These are phyloP conservation scores for Caenorhabditis panamensis DNA, from an alignment of 2,888 invertebrate genomes.

Conservation along the genomic window DNA sequence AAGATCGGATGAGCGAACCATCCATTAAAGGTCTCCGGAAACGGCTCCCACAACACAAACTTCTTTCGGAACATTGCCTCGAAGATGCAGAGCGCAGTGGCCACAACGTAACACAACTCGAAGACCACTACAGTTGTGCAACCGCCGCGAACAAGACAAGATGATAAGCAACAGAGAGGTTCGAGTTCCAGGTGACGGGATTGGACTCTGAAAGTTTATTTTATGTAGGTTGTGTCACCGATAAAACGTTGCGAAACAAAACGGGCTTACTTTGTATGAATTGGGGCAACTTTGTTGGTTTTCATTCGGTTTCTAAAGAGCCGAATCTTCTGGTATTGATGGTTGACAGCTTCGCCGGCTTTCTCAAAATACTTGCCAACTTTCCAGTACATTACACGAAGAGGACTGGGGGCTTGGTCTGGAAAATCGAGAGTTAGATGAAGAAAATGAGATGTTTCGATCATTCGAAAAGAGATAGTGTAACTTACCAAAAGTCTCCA, in stretches of 20 bases:
- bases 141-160: slow-evolving; percentile 79
- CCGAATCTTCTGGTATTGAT: slow-evolving; percentile 50
- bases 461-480: background rate
- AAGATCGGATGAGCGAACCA: slow-evolving; percentile 66
- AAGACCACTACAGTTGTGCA: slow-evolving; percentile 77
- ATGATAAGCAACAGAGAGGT: slow-evolving; percentile 79
- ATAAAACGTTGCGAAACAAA: too few relatives aligned
- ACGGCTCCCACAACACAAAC: slow-evolving; percentile 63
- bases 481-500: background rate
- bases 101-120: slow-evolving; percentile 66
- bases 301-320: slow-evolving; percentile 56
- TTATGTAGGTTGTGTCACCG: too few relatives aligned
- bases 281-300: slow-evolving; percentile 68
- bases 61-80: slow-evolving; percentile 63
- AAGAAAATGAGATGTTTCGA: too few relatives aligned
- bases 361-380: slow-evolving; percentile 45
- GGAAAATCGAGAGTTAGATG: background rate
- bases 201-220: slow-evolving; percentile 74
- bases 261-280: slow-evolving; percentile 64
- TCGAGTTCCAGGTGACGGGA: slow-evolving; percentile 78
- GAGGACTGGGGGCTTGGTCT: slow-evolving; percentile 48
- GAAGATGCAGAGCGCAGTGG: slow-evolving; percentile 61
- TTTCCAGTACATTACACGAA: slow-evolving; percentile 49
- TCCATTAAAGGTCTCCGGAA: slow-evolving; percentile 59
- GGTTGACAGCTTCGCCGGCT: slow-evolving; percentile 26